Base-by-base conservation (phyloP, 64 coral and sea anemone genomes). In the Actinia tenebrosa region DNA sequence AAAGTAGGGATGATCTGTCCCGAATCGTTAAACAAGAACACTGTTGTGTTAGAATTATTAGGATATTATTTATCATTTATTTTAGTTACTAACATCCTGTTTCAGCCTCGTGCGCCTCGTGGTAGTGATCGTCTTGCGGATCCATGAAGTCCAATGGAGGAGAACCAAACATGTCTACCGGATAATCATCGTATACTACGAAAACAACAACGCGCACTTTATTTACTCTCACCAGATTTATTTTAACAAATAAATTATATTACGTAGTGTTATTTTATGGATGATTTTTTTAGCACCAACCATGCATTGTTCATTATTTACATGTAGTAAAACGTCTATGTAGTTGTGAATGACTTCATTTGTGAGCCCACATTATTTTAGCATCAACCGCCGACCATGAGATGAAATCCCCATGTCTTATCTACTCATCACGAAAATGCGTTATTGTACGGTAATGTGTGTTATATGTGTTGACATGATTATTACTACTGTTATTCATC, bases 81-180 rank as follows among this genome's bases (percentile, higher is more conserved):
- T 14, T 9, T 75, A 30, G n/a, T 75, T 81, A 81, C 79, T 81
- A 81, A 81, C 79, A 81, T 81, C 46, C 46, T 22, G 77, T 79
- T 79, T 19, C 16, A 50, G 79, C 44, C 79, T 81, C 46, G 46
- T 45, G 16, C 19, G 79, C 44, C 79, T 81, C 47, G 44, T 81
- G 44, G 44, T 81, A 3, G 45, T 45, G 4, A 11, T 81, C 16
- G 15, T 75, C 69, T 7, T 3, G 26, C 9, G 10, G 69, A 19
- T 81, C 79, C 43, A 81, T 81, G 45, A n/a, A 81, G 43, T 46
- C 79, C 79, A 45, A 81, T 81, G 45, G 1, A 53, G 79, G 79
- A 53, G 79, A 81, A 50, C 45, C 45, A 53, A 81, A 81, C 79
- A 81, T 53, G 16, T 81, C 79, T 3, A 53, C 45, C 53, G 79